Conservation (phyloP, 2,797 vertebrate genomes). For the Notamacropus eugenii region DNA sequence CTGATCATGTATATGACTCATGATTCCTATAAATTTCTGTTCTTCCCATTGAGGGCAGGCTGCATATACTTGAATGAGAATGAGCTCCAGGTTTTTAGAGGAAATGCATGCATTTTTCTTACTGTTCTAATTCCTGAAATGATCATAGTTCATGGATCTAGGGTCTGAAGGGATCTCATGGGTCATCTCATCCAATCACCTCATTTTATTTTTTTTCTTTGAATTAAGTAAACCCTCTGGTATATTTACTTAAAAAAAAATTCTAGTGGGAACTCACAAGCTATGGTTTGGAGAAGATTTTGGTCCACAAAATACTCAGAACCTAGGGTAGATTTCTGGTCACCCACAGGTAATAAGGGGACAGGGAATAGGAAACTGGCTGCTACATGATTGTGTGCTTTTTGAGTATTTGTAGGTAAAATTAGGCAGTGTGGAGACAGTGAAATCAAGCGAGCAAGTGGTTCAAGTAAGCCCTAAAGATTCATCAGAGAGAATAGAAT, state of each 20-base stretch:
- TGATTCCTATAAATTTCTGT: not conserved
- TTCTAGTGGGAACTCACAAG: not conserved
- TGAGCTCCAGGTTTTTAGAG: not conserved
- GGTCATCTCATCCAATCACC: not conserved
- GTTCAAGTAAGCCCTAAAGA: not conserved
- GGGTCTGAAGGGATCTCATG: not conserved
- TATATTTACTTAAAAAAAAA: too few relatives aligned
- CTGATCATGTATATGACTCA: not conserved
- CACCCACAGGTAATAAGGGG: not conserved
- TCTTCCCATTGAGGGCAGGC: not conserved
- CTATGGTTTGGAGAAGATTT: not conserved
- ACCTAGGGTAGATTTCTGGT: not conserved
- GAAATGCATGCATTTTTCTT: not conserved
- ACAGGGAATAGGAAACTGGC: not conserved
- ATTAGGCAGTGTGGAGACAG: not conserved
- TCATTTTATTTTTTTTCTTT: not conserved
- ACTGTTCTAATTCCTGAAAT: not conserved
- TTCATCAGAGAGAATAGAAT: not conserved
- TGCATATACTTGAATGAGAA: not conserved
- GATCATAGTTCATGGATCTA: not conserved
- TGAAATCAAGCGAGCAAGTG: not conserved
- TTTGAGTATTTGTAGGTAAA: not conserved
- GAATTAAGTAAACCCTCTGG: not conserved
- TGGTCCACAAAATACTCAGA: not conserved
- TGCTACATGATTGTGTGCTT: not conserved